These are phyloP conservation scores for Odontamblyopus lacepedii DNA, from an alignment of 2,797 vertebrate genomes.

Conservation along the genomic window DNA sequence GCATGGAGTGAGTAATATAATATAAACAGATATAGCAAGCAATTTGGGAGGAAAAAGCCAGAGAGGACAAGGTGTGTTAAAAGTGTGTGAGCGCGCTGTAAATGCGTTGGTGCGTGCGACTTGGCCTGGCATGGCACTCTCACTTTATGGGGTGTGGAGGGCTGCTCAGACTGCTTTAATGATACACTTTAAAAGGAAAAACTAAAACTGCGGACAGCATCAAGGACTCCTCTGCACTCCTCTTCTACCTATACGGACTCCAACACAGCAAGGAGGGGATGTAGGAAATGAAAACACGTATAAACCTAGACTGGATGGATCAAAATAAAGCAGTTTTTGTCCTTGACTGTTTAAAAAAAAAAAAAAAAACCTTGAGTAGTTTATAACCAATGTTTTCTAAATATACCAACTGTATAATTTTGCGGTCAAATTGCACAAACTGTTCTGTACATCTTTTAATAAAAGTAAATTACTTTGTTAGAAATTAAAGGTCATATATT, in stretches of 20 bases:
- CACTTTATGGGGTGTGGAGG: slow-evolving; percentile 79
- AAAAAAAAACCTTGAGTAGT: not conserved
- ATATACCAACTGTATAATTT: too few relatives aligned
- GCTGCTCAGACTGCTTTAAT: slow-evolving; percentile 71
- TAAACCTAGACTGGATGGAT: not conserved
- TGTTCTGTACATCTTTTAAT: too few relatives aligned
- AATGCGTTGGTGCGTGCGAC: slow-evolving; percentile 65
- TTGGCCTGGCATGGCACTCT: slow-evolving; percentile 68
- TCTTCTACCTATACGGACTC: slow-evolving; percentile 30
- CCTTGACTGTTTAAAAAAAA: not conserved
- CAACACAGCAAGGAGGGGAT: slow-evolving; percentile 21
- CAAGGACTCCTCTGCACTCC: slow-evolving; percentile 61
- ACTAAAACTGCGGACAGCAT: slow-evolving; percentile 67
- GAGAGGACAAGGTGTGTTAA: slow-evolving; percentile 62
- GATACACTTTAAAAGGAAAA: slow-evolving; percentile 77
- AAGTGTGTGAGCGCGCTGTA: slow-evolving; percentile 58
- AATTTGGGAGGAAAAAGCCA: slow-evolving; percentile 46
- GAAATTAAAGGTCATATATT: too few relatives aligned
- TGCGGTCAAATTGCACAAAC: too few relatives aligned
- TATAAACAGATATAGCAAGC: slow-evolving; percentile 67
- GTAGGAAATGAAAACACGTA: slow-evolving; percentile 4
- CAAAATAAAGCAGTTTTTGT: not conserved
- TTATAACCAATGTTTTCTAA: too few relatives aligned
- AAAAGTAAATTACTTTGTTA: too few relatives aligned
- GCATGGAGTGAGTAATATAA: slow-evolving; percentile 65